Evolutionary conservation across 2,797 vertebrate species (phyloP), one percentile per base, ranked within the genome.

Genomic region (Danio albolineatus): DNA sequence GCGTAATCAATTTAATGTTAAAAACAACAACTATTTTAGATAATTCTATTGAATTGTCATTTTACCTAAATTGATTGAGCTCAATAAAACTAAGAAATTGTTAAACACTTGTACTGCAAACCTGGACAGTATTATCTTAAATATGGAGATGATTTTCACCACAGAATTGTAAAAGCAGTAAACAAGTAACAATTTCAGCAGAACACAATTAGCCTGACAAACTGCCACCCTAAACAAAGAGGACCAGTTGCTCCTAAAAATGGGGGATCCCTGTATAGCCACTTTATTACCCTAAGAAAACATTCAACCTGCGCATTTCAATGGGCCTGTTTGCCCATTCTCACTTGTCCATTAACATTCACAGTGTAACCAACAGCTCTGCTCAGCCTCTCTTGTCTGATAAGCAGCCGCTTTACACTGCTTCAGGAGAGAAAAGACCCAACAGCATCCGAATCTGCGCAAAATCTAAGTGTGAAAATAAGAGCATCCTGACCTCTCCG

Each of bases 211-310:
- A 79, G 67, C 49, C 16, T 14, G 12, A 62, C 38, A 79, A 79
- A 62, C 38, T 60, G 53, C 66, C 59, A 71, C 62, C 74, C 76
- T 49, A 79, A 80, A 81, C 80, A 81, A 86, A 83, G 83, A 83
- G 75, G 72, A 86, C 78, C 85, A 84, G 81, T 84, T 84, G 80
- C 82, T 80, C 75, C 86, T 91, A 89, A 88, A 90, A 90, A 90
- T 80, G 44, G 84, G 88, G 88, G 86, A 78, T 89, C 90, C 86
- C 84, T 91, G 87, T 87, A 86, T 91, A 86, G 85, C 85, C 87
- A 90, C 87, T 89, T 90, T 91, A 94, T 93, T 93, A 92, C 88
- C 92, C 90, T 92, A 93, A 91, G 92, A 93, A 94, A 94, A 93
- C 93, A 93, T 19, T 56, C 79, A 85, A 82, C 84, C 91, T 91